Evolutionary conservation across 2,797 vertebrate species (phyloP).

Genomic region (Poecilia velifera): DNA sequence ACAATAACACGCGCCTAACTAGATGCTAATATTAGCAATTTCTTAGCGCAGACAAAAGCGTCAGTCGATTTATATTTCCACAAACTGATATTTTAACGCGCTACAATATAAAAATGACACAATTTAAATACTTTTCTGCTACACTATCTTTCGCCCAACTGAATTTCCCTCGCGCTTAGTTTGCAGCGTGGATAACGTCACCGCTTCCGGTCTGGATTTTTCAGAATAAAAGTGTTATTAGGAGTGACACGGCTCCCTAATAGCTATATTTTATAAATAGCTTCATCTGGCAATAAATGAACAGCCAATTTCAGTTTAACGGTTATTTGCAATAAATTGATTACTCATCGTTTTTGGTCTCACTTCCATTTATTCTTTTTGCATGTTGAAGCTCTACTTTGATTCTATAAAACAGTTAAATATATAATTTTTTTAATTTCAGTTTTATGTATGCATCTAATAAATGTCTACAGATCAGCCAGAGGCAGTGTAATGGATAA

Average conservation of each 20-base stretch:
- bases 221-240: conserved; percentile 35
- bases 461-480: neutral
- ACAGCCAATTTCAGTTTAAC: no score
- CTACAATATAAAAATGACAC: neutral
- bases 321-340: no score
- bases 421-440: neutral
- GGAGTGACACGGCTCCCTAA: neutral
- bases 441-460: neutral
- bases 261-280: no score
- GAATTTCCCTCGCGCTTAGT: conserved; percentile 28
- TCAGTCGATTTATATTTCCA: rapidly evolving
- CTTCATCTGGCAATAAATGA: no score
- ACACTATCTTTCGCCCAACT: neutral
- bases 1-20: neutral
- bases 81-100: neutral
- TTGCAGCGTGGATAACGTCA: neutral
- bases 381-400: no score
- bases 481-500: neutral
- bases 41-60: rapidly evolving
- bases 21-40: neutral
- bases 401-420: no score
- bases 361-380: no score
- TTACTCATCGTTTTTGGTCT: no score
- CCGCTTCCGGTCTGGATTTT: conserved; percentile 12
- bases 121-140: neutral